phyloP scores from a whole-genome alignment of 2,113 vertebrate species.

The Clinocottus analis region DNA sequence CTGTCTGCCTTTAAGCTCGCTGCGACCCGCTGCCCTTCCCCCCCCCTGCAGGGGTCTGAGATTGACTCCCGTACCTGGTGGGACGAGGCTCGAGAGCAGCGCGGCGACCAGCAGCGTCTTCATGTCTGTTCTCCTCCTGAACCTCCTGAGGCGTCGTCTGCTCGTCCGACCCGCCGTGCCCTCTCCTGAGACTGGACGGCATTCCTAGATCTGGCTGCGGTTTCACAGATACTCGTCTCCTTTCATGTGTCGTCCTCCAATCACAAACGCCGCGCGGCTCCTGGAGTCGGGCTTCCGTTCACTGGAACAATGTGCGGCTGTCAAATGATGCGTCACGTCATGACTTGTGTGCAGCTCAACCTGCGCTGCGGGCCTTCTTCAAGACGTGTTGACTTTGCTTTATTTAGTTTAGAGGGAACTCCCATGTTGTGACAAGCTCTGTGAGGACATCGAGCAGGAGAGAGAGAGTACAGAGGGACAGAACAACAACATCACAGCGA shows the following conservation, averaged over 20 bases:
- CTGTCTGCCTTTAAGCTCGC: neutral
- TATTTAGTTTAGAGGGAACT: neutral
- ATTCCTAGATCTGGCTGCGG: conserved; percentile 25
- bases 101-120: conserved; percentile 49
- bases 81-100: conserved; percentile 59
- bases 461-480: neutral
- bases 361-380: neutral
- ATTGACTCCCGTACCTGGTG: conserved; percentile 62
- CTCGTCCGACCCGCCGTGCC: neutral
- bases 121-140: neutral
- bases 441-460: neutral
- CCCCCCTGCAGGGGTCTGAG: neutral
- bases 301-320: neutral
- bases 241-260: conserved; percentile 23
- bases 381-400: neutral
- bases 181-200: neutral
- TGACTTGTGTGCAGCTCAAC: neutral
- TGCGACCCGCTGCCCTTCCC: neutral
- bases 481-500: too few species aligned
- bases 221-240: conserved; percentile 59
- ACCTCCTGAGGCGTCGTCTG: too few species aligned
- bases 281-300: neutral
- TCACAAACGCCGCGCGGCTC: neutral
- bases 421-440: neutral
- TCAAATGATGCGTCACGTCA: neutral